A percentile compares a stretch with the other conserved stretches of the same genome.
Conservation (phyloP, 2,888 invertebrate genomes). For the Furcula furcula region DNA sequence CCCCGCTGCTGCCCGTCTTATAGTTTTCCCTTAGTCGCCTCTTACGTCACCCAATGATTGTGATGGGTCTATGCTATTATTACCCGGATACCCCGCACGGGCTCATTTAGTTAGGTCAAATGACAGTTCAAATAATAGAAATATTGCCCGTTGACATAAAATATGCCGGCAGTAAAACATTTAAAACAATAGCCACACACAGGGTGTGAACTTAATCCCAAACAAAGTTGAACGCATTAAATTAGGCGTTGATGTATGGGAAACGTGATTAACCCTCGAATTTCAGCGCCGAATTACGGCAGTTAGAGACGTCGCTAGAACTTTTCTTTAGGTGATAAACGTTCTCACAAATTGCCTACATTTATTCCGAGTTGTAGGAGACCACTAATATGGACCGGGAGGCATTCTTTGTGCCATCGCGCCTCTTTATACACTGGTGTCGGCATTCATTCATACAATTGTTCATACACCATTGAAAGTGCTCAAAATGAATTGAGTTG, state of each 20-base stretch:
- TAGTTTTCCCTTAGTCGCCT: too few species aligned
- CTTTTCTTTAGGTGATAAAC: constrained; percentile 79
- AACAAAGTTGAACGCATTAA: constrained; percentile 61
- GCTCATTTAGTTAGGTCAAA: too few species aligned
- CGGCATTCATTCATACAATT: constrained; percentile 51
- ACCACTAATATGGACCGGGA: constrained; percentile 61
- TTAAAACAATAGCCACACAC: constrained; percentile 22
- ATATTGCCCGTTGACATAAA: constrained; percentile 28
- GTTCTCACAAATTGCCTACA: constrained; percentile 75
- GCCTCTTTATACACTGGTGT: constrained; percentile 36
- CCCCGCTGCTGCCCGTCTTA: too few species aligned
- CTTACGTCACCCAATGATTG: too few species aligned
- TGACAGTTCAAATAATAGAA: too few species aligned
- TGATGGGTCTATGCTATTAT: too few species aligned
- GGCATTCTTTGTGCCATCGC: constrained; percentile 51
- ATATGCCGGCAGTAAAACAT: constrained; percentile 27
- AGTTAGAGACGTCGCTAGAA: constrained; percentile 70
- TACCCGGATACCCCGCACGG: too few species aligned
- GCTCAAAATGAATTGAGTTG: constrained; percentile 52
- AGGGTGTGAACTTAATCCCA: constrained; percentile 44
- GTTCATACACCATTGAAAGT: constrained; percentile 55
- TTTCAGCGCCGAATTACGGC: constrained; percentile 65
- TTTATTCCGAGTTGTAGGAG: constrained; percentile 67
- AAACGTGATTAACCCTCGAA: constrained; percentile 69
- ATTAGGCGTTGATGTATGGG: constrained; percentile 66